Conservation (phyloP, 1,140 invertebrate genomes). For the Lasioglossum albipes region DNA sequence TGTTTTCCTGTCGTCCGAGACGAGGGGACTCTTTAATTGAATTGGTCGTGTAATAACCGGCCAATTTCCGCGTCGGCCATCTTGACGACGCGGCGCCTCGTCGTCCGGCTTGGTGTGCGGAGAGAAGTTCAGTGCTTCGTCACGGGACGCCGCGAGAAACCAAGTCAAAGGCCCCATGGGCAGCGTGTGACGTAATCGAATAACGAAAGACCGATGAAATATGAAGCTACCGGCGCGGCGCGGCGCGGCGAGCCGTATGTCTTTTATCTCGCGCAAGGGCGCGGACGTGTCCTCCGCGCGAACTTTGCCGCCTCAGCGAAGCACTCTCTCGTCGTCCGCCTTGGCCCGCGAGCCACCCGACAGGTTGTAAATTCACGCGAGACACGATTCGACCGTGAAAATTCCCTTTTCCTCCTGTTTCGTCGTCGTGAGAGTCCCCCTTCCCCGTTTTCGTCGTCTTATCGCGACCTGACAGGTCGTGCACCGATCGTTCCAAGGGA, state of each 20-base stretch:
- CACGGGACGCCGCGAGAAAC: not conserved
- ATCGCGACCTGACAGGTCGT: conserved; percentile 5
- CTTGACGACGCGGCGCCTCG: not conserved
- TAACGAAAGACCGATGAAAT: conserved; percentile 41
- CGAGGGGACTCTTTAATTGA: not conserved
- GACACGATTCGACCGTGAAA: not conserved
- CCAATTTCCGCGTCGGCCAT: not conserved
- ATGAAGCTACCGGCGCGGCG: not conserved
- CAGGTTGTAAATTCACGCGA: conserved; percentile 2
- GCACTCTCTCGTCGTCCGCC: no score
- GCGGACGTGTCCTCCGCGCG: not conserved
- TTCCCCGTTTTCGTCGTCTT: not conserved
- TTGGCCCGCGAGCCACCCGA: not conserved
- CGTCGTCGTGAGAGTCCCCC: not conserved
- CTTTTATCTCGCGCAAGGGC: conserved; percentile 15
- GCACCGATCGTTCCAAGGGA: not conserved
- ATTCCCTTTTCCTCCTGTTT: not conserved
- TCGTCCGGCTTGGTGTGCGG: not conserved
- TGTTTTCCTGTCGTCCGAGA: no score
- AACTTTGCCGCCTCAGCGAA: no score
- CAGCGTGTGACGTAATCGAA: conserved; percentile 29
- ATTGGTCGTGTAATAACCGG: conserved; percentile 1
- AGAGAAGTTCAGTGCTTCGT: not conserved
- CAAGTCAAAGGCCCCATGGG: conserved; percentile 16
- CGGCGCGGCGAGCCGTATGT: not conserved